Base-by-base conservation (phyloP, 2,113 vertebrate genomes). In the Anhinga anhinga region DNA sequence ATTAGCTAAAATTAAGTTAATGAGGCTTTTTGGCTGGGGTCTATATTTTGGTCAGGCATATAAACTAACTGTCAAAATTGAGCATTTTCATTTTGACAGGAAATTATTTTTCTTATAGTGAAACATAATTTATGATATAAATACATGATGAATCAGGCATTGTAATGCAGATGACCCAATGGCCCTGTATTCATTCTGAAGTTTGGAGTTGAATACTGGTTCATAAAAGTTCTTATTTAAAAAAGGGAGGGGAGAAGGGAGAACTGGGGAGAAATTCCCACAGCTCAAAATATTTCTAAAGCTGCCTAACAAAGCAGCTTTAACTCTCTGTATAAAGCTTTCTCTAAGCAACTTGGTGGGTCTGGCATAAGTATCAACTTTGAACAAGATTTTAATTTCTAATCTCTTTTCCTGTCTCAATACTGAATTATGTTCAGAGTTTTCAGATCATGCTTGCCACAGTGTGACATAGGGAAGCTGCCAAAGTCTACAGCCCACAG, bases 301-400 rank as follows among this genome's bases (percentile, higher is more conserved):
- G 90, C 92, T 95, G 77, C 89, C 90, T 91, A 85, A 95, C 94
- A 96, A 97, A 97, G 93, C 89, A 86, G 85, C 91, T 94, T 96
- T 94, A 97, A 83, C 88, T 87, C 49, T 30, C 72, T 88, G 27
- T 47, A 52, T 82, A 93, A 95, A 95, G 93, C 95, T 97, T 96
- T 91, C 88, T 95, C 76, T 89, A 94, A 91, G 93, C 93, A 81
- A 89, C 95, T 97, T 97, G 95, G 95, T 96, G 81, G 87, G 94
- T 96, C 96, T 97, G 97, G 94, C 95, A 11, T 88, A 93, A 95
- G 81, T 73, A 91, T 90, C 88, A 90, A 94, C 70, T 93, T 83
- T 93, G 92, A 96, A 91, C 90, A 96, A 90, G 92, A 92, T 96
- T 94, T 95, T 93, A 8, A 86, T 97, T 95, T 95, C 88, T 95